These are phyloP conservation scores for Cervus canadensis DNA, from an alignment of 2,113 vertebrate genomes.

Conservation along the genomic window DNA sequence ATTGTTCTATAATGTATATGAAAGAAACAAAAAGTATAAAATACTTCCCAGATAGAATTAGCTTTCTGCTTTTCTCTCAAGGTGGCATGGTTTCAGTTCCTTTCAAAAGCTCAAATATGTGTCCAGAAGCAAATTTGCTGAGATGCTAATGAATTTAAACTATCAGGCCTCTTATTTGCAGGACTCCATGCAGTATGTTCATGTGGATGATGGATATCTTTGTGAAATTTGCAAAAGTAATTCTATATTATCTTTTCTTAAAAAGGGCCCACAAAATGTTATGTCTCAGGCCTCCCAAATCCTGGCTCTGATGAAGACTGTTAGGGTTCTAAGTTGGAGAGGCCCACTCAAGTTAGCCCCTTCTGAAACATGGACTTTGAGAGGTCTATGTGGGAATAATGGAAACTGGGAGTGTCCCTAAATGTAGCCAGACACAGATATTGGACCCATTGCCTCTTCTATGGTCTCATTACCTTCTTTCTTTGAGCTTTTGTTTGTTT, in stretches of 20 bases:
- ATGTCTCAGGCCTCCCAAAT: background rate
- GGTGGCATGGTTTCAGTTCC: fast-evolving
- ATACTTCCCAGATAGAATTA: background rate
- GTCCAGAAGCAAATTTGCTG: background rate
- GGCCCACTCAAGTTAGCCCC: background rate
- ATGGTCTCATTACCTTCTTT: background rate
- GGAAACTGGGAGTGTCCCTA: background rate
- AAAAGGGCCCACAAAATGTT: background rate
- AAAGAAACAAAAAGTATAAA: background rate
- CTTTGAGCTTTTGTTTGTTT: background rate
- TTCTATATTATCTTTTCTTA: background rate
- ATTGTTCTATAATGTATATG: background rate
- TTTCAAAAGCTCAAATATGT: background rate
- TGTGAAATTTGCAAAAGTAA: background rate
- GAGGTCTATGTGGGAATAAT: background rate
- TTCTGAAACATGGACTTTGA: background rate
- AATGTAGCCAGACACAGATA: background rate
- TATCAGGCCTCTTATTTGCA: background rate
- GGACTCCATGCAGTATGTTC: background rate
- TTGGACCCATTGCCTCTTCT: background rate
- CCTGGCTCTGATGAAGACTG: background rate
- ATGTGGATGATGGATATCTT: background rate
- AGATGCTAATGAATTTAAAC: background rate
- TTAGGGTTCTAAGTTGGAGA: background rate
- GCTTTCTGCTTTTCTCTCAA: background rate